Evolutionary conservation across 1,140 invertebrate genomes (phyloP).

Genomic region (Heliconius hermathena): DNA sequence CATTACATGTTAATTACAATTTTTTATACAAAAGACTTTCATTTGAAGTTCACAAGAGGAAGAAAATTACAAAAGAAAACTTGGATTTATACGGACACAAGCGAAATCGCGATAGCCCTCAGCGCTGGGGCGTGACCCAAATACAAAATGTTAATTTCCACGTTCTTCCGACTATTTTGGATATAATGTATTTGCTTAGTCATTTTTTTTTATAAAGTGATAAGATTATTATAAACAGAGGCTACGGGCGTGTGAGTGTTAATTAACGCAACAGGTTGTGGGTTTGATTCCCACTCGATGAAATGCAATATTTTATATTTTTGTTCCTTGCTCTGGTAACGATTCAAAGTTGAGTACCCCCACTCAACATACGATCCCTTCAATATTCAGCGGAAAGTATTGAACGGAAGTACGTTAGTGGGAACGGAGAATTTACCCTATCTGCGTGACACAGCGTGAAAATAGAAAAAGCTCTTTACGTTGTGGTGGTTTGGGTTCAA

Average conservation of each 20-base stretch:
- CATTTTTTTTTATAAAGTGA: background rate
- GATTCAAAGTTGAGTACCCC: background rate
- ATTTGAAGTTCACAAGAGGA: constrained; percentile 2
- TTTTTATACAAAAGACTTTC: constrained; percentile 1
- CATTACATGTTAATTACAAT: background rate
- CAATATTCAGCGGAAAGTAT: too few species aligned
- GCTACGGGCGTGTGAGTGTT: background rate
- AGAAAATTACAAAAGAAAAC: constrained; percentile 13
- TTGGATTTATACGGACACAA: constrained; percentile 10
- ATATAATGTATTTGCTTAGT: background rate
- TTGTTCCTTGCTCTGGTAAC: too few species aligned
- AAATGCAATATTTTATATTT: too few species aligned
- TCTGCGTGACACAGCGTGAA: too few species aligned
- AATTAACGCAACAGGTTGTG: background rate
- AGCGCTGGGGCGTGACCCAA: constrained; percentile 20
- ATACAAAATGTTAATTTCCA: constrained; percentile 16
- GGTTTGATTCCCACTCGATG: background rate
- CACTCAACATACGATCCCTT: background rate
- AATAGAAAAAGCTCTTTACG: too few species aligned
- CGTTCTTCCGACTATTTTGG: background rate
- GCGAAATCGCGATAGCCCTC: constrained; percentile 19
- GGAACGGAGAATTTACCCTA: too few species aligned
- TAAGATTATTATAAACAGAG: background rate
- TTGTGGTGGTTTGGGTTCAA: too few species aligned
- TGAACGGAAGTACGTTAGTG: too few species aligned